A percentile compares a stretch with the other conserved stretches of the same genome.
These are phyloP conservation scores for Galeruca laticollis DNA, from an alignment of 2,888 invertebrate genomes.

Conservation along the genomic window DNA sequence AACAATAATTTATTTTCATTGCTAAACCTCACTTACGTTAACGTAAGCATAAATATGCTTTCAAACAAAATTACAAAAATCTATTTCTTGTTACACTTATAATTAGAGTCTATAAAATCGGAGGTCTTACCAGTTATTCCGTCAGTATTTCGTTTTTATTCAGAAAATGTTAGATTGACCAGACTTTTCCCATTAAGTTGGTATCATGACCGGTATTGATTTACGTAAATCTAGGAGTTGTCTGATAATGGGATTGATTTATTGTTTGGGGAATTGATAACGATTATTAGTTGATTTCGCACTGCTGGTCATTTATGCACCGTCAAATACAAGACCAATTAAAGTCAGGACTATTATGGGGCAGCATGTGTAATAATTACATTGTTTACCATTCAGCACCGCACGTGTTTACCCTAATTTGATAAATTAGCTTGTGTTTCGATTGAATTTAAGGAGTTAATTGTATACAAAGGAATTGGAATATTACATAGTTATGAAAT, in stretches of 20 bases:
- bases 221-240: conserved; percentile 1
- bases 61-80: no score
- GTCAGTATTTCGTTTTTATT: not conserved
- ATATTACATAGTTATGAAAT: no score
- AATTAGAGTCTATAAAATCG: no score
- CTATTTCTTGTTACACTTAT: no score
- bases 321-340: conserved; percentile 1
- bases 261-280: conserved; percentile 16
- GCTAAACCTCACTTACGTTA: no score
- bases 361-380: not conserved
- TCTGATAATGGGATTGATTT: conserved; percentile 1
- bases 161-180: conserved; percentile 10
- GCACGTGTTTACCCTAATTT: not conserved
- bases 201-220: conserved; percentile 5
- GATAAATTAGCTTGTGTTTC: conserved; percentile 2
- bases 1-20: no score
- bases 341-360: not conserved
- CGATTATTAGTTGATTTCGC: conserved; percentile 1
- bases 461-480: no score
- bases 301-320: not conserved
- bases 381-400: not conserved
- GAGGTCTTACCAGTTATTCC: no score
- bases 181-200: not conserved
- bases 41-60: no score
- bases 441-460: no score